A percentile compares a stretch with the other conserved stretches of the same genome.
Conservation (phyloP, 2,113 vertebrate genomes). For the Caracal caracal region DNA sequence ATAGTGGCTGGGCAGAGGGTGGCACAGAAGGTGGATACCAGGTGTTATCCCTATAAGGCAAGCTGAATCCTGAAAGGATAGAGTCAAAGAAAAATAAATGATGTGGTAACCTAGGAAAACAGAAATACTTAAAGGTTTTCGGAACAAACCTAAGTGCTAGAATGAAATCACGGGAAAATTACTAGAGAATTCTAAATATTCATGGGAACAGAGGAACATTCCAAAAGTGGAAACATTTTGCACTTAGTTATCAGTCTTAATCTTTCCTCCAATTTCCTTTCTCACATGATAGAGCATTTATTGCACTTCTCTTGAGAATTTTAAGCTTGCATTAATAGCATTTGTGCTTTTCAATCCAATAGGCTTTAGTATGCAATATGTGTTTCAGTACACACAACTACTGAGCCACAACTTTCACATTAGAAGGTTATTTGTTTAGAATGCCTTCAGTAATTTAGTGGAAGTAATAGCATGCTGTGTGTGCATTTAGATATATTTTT, state of each 20-base stretch:
- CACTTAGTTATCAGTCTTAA: constrained; percentile 60
- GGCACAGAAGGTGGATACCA: constrained; percentile 70
- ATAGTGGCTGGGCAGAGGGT: constrained; percentile 51
- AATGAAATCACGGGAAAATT: background rate
- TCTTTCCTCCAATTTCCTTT: constrained; percentile 45
- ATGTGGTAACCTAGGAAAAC: background rate
- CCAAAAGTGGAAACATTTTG: constrained; percentile 18
- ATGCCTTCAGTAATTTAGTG: constrained; percentile 81
- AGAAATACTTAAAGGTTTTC: background rate
- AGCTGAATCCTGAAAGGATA: background rate
- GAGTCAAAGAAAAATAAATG: constrained; percentile 49
- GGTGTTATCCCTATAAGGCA: constrained; percentile 62
- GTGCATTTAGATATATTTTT: constrained; percentile 81
- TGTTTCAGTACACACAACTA: constrained; percentile 57
- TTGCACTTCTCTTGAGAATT: constrained; percentile 40
- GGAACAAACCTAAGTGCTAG: background rate
- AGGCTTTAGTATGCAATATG: constrained; percentile 67
- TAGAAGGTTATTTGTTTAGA: constrained; percentile 81
- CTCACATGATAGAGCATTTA: constrained; percentile 59
- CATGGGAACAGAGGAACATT: background rate
- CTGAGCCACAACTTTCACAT: constrained; percentile 70
- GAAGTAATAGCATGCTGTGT: constrained; percentile 83
- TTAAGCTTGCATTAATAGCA: constrained; percentile 50
- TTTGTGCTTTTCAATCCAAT: constrained; percentile 38
- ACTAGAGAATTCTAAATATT: background rate